These are phyloP conservation scores for Chrysopilus asiliformis DNA, from an alignment of 2,888 invertebrate species.

Conservation along the genomic window DNA sequence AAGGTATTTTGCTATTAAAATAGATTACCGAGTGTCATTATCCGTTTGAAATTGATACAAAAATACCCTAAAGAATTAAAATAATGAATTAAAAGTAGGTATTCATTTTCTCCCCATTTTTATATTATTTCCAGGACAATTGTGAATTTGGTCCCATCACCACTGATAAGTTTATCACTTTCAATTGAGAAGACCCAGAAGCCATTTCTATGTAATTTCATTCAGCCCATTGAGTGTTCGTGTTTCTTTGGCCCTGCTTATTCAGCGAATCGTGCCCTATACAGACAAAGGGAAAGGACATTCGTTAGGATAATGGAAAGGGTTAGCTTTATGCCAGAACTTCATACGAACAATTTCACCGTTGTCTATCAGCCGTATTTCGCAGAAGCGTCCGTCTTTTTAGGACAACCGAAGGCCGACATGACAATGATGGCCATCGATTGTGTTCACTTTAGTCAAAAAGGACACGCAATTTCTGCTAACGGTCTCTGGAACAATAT, in stretches of 20 bases:
- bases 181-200: conserved; percentile 15
- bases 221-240: conserved; percentile 16
- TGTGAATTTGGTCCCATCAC: conserved; percentile 18
- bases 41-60: no score
- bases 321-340: conserved; percentile 13
- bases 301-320: conserved; percentile 18
- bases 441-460: conserved; percentile 19
- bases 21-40: no score
- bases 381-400: conserved; percentile 11
- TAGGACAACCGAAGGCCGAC: conserved; percentile 11
- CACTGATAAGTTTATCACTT: conserved; percentile 15
- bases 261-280: conserved; percentile 13
- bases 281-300: conserved; percentile 14
- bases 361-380: conserved; percentile 40
- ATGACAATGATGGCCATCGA: conserved; percentile 16
- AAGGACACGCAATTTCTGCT: conserved; percentile 23
- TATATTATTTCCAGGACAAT: conserved; percentile 15
- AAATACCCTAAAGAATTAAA: no score
- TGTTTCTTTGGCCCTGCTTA: conserved; percentile 17
- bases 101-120: no score
- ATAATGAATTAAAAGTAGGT: no score
- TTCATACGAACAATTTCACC: conserved; percentile 38
- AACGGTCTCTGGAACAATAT: conserved; percentile 43
- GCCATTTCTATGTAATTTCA: conserved; percentile 15
- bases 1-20: no score